Conservation (phyloP, 2,113 vertebrate genomes). For the Acrocephalus arundinaceus region DNA sequence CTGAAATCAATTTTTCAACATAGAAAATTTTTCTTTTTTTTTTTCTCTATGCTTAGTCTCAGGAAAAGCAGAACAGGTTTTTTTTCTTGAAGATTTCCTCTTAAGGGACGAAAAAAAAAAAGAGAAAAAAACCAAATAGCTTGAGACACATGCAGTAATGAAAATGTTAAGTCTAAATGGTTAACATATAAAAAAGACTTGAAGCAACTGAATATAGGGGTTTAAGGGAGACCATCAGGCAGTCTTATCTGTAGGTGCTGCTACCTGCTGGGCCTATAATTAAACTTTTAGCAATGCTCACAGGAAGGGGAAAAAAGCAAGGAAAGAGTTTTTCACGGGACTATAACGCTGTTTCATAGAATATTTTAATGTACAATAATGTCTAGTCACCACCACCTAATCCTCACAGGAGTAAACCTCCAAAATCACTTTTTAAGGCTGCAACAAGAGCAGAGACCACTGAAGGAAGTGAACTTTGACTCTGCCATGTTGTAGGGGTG, state of each 20-base stretch:
- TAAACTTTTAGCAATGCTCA: not conserved
- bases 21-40: not conserved
- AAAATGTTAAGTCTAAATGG: not conserved
- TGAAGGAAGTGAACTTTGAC: not conserved
- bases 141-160: not conserved
- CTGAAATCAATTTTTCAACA: not conserved
- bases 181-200: not conserved
- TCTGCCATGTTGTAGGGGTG: not conserved
- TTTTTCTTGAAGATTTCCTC: not conserved
- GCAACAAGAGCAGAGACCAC: not conserved
- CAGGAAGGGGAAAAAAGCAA: not conserved
- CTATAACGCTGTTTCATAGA: not conserved
- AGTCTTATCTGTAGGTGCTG: not conserved
- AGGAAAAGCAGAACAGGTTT: not conserved
- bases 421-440: not conserved
- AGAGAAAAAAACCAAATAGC: not conserved
- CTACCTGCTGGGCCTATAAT: not conserved
- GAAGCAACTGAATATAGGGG: not conserved
- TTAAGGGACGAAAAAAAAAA: not conserved
- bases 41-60: not conserved
- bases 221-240: not conserved
- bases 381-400: not conserved
- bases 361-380: not conserved
- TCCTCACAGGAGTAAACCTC: not conserved
- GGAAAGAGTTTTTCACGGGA: not conserved